These are phyloP conservation scores for Mormyrus iriodes DNA, from an alignment of 2,113 vertebrate species.

Conservation along the genomic window DNA sequence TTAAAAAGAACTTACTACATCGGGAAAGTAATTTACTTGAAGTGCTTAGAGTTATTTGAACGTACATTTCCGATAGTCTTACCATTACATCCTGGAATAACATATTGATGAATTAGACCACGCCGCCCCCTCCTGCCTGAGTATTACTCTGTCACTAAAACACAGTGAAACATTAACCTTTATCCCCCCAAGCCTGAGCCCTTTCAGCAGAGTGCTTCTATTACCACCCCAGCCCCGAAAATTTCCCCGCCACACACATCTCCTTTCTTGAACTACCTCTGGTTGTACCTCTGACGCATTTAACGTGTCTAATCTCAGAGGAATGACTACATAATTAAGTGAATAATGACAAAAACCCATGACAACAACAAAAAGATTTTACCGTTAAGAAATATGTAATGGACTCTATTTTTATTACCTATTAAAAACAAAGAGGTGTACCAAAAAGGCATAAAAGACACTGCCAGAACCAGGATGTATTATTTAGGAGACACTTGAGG, in stretches of 20 bases:
- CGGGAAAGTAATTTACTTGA: not conserved
- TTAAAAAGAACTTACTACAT: not conserved
- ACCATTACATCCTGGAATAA: not conserved
- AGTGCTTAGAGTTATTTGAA: not conserved
- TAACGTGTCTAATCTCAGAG: not conserved
- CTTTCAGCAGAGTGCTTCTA: not conserved
- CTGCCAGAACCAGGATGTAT: slow-evolving; percentile 39
- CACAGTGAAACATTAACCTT: not conserved
- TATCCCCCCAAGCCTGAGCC: not conserved
- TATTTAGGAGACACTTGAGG: slow-evolving; percentile 39
- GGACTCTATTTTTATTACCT: slow-evolving; percentile 18
- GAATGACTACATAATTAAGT: slow-evolving; percentile 28
- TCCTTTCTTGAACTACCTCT: not conserved
- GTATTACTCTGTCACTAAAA: not conserved
- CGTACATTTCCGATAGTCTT: not conserved
- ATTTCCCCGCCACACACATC: not conserved
- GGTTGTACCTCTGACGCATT: too few relatives aligned
- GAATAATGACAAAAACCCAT: slow-evolving; percentile 28
- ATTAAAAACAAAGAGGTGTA: slow-evolving; percentile 29
- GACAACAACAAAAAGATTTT: slow-evolving; percentile 41
- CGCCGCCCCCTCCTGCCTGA: too few relatives aligned
- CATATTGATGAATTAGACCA: not conserved
- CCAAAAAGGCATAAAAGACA: slow-evolving; percentile 16
- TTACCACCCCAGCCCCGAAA: not conserved
- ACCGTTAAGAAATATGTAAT: slow-evolving; percentile 42